Conservation (phyloP, 2,797 vertebrate species). For the Cuculus canorus region DNA sequence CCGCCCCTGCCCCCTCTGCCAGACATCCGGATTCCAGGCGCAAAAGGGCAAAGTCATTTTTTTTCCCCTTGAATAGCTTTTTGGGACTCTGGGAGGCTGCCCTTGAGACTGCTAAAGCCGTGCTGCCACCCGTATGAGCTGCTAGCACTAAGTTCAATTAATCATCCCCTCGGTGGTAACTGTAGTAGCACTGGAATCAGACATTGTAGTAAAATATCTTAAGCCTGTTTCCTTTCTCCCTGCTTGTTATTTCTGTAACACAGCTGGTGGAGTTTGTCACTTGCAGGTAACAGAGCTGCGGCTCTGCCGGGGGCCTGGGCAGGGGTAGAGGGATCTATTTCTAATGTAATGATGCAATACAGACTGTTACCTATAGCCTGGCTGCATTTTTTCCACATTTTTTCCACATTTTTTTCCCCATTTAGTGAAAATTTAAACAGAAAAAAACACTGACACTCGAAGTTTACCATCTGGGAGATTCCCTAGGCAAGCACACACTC, state of each 20-base stretch:
- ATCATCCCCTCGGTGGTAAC: neutral
- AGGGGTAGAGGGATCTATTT: neutral
- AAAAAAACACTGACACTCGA: neutral
- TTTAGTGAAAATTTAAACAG: neutral
- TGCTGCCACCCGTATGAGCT: neutral
- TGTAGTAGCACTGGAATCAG: neutral
- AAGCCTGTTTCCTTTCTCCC: neutral
- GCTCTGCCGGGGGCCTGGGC: neutral
- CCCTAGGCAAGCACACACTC: neutral
- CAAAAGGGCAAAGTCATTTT: slow-evolving; percentile 56
- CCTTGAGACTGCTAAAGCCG: slow-evolving; percentile 25
- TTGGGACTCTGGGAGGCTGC: slow-evolving; percentile 46
- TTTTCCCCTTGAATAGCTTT: slow-evolving; percentile 26
- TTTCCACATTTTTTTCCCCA: neutral
- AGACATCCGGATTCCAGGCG: slow-evolving; percentile 72
- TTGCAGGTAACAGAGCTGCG: neutral
- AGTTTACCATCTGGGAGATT: neutral
- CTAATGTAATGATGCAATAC: neutral
- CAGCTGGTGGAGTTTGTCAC: neutral
- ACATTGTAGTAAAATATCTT: neutral
- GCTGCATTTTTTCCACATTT: neutral
- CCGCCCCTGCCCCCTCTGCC: slow-evolving; percentile 39
- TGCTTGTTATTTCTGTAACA: neutral
- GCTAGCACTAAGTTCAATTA: neutral
- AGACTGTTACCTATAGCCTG: neutral